Conservation (phyloP, 2,113 vertebrate genomes). For the Penelope pileata region DNA sequence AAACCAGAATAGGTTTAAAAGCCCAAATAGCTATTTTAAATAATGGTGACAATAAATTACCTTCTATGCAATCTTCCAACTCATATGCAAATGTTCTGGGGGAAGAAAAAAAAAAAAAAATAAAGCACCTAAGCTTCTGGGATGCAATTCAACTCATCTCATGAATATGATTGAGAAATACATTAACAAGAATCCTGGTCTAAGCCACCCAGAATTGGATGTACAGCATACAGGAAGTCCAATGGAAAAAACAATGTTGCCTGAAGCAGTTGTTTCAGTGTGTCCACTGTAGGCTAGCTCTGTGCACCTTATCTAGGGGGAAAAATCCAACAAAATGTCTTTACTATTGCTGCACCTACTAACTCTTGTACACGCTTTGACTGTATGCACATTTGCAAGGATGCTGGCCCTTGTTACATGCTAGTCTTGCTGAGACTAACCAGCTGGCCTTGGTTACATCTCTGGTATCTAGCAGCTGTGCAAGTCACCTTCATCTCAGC, state of each 20-base stretch:
- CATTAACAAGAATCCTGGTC: background rate
- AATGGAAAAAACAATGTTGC: background rate
- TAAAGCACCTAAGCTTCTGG: background rate
- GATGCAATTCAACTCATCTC: constrained; percentile 29
- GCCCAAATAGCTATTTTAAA: constrained; percentile 70
- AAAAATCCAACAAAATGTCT: accelerated
- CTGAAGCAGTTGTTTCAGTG: background rate
- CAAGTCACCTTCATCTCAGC: background rate
- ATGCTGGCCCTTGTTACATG: accelerated
- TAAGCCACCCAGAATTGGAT: background rate
- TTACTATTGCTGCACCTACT: background rate
- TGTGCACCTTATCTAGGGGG: background rate
- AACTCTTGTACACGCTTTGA: background rate
- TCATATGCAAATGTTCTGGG: constrained; percentile 25
- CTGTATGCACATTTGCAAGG: background rate
- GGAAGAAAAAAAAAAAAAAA: background rate
- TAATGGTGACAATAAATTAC: constrained; percentile 42
- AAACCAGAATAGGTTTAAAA: background rate
- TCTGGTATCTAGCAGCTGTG: background rate
- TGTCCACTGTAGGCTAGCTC: background rate
- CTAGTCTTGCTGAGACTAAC: background rate
- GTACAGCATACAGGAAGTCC: background rate
- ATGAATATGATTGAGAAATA: background rate
- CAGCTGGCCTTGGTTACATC: background rate
- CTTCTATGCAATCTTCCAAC: background rate